phyloP scores from a whole-genome alignment of 1,140 invertebrate genomes.

The Aphaenogaster floridana region DNA sequence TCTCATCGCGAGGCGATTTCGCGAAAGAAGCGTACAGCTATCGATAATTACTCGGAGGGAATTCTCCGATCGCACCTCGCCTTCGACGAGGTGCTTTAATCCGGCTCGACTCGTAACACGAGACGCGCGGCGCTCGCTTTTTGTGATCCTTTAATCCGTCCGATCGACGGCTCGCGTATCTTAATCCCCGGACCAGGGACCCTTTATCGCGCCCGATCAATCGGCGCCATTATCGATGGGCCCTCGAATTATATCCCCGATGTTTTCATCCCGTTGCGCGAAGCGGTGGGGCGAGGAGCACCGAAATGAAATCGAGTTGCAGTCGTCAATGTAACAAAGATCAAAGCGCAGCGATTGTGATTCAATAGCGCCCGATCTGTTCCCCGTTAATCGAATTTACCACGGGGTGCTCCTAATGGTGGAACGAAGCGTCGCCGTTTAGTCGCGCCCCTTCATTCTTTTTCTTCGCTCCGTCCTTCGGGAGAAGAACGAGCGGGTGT shows the following conservation, averaged over 20 bases:
- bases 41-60: slow-evolving; percentile 63
- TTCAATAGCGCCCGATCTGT: slow-evolving; percentile 77
- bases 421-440: slow-evolving; percentile 8
- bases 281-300: background rate
- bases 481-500: slow-evolving; percentile 36
- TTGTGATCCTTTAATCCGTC: slow-evolving; percentile 48
- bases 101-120: slow-evolving; percentile 33
- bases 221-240: slow-evolving; percentile 61
- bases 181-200: slow-evolving; percentile 49
- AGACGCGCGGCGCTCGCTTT: slow-evolving; percentile 13
- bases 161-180: slow-evolving; percentile 52
- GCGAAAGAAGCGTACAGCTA: no score
- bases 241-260: slow-evolving; percentile 42
- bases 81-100: slow-evolving; percentile 8
- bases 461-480: background rate
- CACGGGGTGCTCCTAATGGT: slow-evolving; percentile 39
- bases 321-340: slow-evolving; percentile 61
- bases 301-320: slow-evolving; percentile 60
- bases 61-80: slow-evolving; percentile 44
- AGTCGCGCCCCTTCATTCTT: slow-evolving; percentile 25
- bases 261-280: slow-evolving; percentile 35
- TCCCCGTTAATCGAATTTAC: slow-evolving; percentile 76
- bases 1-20: background rate
- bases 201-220: slow-evolving; percentile 69
- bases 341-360: slow-evolving; percentile 66